phyloP scores from a whole-genome alignment of 2,888 invertebrate genomes.

The Thysanoteuthis rhombus region DNA sequence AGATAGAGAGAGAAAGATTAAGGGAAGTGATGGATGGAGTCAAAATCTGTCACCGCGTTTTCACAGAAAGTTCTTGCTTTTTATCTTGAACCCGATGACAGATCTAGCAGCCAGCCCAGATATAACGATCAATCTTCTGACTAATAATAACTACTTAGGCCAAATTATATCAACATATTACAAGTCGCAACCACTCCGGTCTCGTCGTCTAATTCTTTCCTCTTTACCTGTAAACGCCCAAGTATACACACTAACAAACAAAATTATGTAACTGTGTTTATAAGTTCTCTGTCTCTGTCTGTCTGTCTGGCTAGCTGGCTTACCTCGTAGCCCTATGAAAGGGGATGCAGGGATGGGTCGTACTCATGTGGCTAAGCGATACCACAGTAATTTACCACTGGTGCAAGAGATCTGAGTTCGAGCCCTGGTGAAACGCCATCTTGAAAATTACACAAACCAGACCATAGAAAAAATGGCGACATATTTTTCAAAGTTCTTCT shows the following conservation, averaged over 20 bases:
- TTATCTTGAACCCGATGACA: not conserved
- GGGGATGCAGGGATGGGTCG: too few species aligned
- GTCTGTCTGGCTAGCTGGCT: too few species aligned
- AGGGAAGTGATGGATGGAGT: not conserved
- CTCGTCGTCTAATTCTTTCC: not conserved
- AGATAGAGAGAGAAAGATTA: not conserved
- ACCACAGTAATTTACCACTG: too few species aligned
- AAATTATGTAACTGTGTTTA: too few species aligned
- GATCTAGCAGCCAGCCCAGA: not conserved
- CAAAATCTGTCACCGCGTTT: not conserved
- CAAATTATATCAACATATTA: constrained; percentile 12
- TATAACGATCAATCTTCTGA: not conserved
- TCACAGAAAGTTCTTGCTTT: not conserved
- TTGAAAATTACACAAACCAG: too few species aligned
- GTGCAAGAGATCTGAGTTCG: too few species aligned
- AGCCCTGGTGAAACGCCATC: too few species aligned
- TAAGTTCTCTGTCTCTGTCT: too few species aligned
- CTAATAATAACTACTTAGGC: not conserved
- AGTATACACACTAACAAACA: not conserved
- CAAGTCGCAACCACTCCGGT: not conserved
- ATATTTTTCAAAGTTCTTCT: too few species aligned
- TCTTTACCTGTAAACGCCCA: not conserved
- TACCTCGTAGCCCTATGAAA: too few species aligned
- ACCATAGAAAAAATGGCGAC: too few species aligned
- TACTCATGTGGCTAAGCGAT: too few species aligned